Evolutionary conservation across 2,888 invertebrate genomes (phyloP).

Genomic region (Lathronympha strigana): DNA sequence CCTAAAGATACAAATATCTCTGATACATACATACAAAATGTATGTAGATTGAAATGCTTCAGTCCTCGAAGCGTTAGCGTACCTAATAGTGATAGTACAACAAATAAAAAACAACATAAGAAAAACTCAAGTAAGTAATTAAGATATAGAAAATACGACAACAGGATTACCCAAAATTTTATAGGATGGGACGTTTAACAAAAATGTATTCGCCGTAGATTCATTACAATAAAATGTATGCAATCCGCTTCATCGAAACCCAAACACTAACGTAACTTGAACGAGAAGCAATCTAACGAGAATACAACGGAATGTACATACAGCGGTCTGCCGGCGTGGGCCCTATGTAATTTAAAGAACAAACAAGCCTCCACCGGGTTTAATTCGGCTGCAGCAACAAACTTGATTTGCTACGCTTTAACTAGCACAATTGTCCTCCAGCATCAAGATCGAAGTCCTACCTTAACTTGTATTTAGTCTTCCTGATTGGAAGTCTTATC

Average conservation of each 20-base stretch:
- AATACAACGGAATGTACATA: conserved; percentile 57
- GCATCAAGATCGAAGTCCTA: conserved; percentile 46
- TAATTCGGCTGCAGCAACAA: conserved; percentile 66
- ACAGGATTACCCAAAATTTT: too few species aligned
- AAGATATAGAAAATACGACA: too few species aligned
- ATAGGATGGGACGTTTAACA: too few species aligned
- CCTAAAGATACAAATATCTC: not conserved
- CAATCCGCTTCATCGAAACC: conserved; percentile 56
- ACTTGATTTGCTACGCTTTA: conserved; percentile 58
- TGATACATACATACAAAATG: too few species aligned
- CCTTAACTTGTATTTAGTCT: conserved; percentile 36
- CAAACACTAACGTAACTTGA: conserved; percentile 69
- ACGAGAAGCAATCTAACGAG: conserved; percentile 63
- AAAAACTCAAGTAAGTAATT: too few species aligned
- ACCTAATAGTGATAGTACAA: too few species aligned
- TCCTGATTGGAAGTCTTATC: conserved; percentile 43
- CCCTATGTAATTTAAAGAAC: conserved; percentile 73
- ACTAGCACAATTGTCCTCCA: conserved; percentile 62
- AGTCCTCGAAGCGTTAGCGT: too few species aligned
- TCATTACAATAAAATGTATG: conserved; percentile 56
- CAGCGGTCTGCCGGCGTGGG: conserved; percentile 57
- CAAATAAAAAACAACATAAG: too few species aligned
- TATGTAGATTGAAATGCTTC: too few species aligned
- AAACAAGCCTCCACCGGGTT: conserved; percentile 64
- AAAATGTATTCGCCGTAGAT: conserved; percentile 16